phyloP scores from a whole-genome alignment of 2,888 invertebrate species.

The Halictus quadricinctus region DNA sequence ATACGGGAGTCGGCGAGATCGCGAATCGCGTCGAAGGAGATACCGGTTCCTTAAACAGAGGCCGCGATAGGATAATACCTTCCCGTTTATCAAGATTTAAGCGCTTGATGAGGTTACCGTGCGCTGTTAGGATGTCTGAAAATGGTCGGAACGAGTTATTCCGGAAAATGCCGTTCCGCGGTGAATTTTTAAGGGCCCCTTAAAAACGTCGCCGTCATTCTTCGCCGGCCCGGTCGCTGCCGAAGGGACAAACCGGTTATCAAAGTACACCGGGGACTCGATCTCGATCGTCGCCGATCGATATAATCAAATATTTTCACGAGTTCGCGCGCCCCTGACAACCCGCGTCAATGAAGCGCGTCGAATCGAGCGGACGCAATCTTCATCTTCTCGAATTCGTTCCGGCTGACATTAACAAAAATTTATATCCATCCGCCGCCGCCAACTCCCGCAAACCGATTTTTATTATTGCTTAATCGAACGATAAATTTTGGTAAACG shows the following conservation, averaged over 20 bases:
- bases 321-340: background rate
- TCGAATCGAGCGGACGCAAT: background rate
- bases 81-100: constrained; percentile 49
- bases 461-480: constrained; percentile 18
- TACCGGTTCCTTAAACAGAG: constrained; percentile 52
- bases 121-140: background rate
- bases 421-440: background rate
- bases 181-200: background rate
- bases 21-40: constrained; percentile 11
- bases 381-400: background rate
- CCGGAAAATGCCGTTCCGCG: constrained; percentile 42
- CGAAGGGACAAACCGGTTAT: background rate
- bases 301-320: background rate
- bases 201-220: background rate
- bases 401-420: background rate
- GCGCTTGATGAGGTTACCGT: constrained; percentile 11
- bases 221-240: background rate
- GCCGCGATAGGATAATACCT: constrained; percentile 35
- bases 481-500: constrained; percentile 13
- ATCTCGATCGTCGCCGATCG: background rate
- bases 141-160: constrained; percentile 45
- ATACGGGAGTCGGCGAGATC: background rate
- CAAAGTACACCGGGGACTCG: background rate
- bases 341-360: background rate
- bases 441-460: background rate